Percentiles rank a stretch among this genome's conserved stretches.
Conservation (phyloP, 2,113 vertebrate species). For the Odocoileus virginianus region DNA sequence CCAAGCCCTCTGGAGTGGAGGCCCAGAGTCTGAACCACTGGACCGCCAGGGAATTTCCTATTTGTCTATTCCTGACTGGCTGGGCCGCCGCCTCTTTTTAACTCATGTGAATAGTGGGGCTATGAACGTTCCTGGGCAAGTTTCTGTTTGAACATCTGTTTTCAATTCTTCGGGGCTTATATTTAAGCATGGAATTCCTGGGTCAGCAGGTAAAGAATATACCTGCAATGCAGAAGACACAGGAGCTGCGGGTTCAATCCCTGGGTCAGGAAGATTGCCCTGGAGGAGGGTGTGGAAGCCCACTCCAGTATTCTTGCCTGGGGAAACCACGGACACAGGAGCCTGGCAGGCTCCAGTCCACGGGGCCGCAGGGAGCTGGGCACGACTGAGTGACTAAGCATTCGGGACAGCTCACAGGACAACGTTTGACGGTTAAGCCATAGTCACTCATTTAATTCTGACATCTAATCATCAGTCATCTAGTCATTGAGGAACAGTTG, state of each 20-base stretch:
- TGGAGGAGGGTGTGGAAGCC: not conserved
- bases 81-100: not conserved
- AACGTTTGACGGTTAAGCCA: not conserved
- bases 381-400: not conserved
- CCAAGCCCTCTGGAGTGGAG: not conserved
- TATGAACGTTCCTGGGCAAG: not conserved
- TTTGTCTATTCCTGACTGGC: rapidly evolving
- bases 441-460: not conserved
- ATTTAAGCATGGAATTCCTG: not conserved
- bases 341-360: not conserved
- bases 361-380: rapidly evolving
- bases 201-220: not conserved
- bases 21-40: rapidly evolving
- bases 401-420: not conserved
- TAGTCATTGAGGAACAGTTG: not conserved
- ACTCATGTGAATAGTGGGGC: rapidly evolving
- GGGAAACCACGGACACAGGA: not conserved
- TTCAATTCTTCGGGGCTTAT: not conserved
- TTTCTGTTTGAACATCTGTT: not conserved
- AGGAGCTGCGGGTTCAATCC: rapidly evolving
- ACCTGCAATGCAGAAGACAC: not conserved
- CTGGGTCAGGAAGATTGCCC: not conserved
- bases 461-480: not conserved
- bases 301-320: not conserved
- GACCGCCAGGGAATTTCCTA: not conserved